phyloP scores from a whole-genome alignment of 2,888 invertebrate species.

The Xanthorhoe spadicearia region DNA sequence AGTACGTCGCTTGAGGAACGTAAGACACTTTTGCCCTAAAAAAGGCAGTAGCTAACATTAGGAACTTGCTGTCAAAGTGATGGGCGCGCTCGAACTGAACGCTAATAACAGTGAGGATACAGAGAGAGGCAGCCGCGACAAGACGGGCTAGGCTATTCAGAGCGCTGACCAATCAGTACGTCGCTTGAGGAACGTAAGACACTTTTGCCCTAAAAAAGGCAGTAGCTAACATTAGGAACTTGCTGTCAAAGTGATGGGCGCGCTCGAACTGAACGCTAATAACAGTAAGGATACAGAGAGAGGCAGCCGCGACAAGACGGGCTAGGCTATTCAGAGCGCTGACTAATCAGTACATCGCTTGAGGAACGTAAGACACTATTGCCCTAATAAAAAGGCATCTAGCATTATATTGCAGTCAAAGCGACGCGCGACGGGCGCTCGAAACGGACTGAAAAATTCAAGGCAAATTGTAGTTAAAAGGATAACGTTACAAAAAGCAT shows the following conservation, averaged over 20 bases:
- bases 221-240: slow-evolving; percentile 59
- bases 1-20: slow-evolving; percentile 86
- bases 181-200: slow-evolving; percentile 67
- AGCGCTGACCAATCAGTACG: slow-evolving; percentile 94
- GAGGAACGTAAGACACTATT: slow-evolving; percentile 17
- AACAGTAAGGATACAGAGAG: slow-evolving; percentile 97
- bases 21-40: neutral
- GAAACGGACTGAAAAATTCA: too few relatives aligned
- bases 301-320: slow-evolving; percentile 95
- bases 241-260: slow-evolving; percentile 93
- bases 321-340: slow-evolving; percentile 93
- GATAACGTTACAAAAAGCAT: too few relatives aligned
- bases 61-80: slow-evolving; percentile 89
- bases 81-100: slow-evolving; percentile 96
- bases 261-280: slow-evolving; percentile 96
- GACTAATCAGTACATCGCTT: slow-evolving; percentile 92
- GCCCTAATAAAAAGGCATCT: too few relatives aligned
- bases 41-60: too few relatives aligned
- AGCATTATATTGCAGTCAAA: too few relatives aligned
- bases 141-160: slow-evolving; percentile 94
- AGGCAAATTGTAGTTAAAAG: too few relatives aligned
- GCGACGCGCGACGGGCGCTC: too few relatives aligned
- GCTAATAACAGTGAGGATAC: slow-evolving; percentile 98
- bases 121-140: slow-evolving; percentile 93
- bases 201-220: neutral